Conservation (phyloP, 30 jellyfish, hydroid and myxozoan species). For the Calvadosia cruxmelitensis region DNA sequence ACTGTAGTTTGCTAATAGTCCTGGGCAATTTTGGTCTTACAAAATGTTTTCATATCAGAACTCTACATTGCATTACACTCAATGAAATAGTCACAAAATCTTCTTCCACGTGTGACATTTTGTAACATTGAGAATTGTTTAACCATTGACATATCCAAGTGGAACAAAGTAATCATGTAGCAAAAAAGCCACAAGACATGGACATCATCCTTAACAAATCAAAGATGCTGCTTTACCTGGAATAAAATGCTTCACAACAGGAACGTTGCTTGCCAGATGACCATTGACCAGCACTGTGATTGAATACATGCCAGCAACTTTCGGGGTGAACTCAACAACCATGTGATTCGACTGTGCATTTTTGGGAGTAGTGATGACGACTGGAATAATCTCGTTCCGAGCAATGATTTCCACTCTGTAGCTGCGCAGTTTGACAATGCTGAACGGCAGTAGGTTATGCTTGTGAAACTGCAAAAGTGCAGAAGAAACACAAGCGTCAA, state of each 20-base stretch:
- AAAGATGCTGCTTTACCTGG: constrained; percentile 14
- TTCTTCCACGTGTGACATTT: too few relatives aligned
- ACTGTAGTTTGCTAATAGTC: too few relatives aligned
- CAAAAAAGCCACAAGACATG: neutral
- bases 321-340: constrained; percentile 40
- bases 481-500: neutral
- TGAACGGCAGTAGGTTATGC: constrained; percentile 12
- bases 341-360: constrained; percentile 1
- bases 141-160: too few relatives aligned
- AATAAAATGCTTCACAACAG: constrained; percentile 1
- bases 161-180: neutral
- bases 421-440: neutral
- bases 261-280: constrained; percentile 1
- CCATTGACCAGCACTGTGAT: constrained; percentile 32
- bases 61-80: too few relatives aligned
- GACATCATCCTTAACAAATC: neutral
- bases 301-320: constrained; percentile 13
- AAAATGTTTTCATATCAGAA: too few relatives aligned
- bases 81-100: too few relatives aligned
- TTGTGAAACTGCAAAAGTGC: constrained; percentile 28
- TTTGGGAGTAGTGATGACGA: constrained; percentile 4
- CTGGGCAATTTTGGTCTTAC: too few relatives aligned
- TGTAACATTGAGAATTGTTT: too few relatives aligned
- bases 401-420: constrained; percentile 18
- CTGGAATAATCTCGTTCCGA: constrained; percentile 13